These are phyloP conservation scores for Dicaeum eximium DNA, from an alignment of 2,113 vertebrate genomes.

Conservation along the genomic window DNA sequence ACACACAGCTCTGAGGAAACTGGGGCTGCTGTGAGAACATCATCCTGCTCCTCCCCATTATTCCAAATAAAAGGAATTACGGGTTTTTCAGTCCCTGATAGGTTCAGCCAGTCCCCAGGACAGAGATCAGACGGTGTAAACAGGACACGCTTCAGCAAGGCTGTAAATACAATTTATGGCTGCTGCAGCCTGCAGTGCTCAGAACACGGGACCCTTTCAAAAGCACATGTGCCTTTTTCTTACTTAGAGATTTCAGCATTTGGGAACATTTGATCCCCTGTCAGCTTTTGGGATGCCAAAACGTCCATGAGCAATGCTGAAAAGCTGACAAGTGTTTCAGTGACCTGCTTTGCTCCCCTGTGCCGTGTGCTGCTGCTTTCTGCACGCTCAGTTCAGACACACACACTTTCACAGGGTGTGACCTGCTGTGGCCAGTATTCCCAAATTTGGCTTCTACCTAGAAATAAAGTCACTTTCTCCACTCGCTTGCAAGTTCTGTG, in stretches of 20 bases:
- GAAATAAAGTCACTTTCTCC: background rate
- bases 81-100: background rate
- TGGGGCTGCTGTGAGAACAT: background rate
- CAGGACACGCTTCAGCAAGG: background rate
- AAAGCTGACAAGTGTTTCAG: background rate
- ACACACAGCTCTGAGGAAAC: background rate
- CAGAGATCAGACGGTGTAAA: background rate
- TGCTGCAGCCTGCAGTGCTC: background rate
- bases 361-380: background rate
- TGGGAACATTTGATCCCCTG: background rate
- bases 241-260: background rate
- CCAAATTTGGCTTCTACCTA: background rate
- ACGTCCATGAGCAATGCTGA: background rate
- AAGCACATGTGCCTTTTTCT: background rate
- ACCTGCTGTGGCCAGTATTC: background rate
- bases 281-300: background rate
- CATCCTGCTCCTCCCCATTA: background rate
- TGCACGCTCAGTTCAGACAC: background rate
- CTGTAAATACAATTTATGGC: background rate
- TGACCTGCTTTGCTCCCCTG: background rate
- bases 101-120: background rate
- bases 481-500: background rate
- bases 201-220: background rate
- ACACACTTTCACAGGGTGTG: background rate
- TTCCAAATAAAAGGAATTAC: background rate